phyloP scores from a whole-genome alignment of 2,888 invertebrate genomes.

The Stenchaetothrips biformis region DNA sequence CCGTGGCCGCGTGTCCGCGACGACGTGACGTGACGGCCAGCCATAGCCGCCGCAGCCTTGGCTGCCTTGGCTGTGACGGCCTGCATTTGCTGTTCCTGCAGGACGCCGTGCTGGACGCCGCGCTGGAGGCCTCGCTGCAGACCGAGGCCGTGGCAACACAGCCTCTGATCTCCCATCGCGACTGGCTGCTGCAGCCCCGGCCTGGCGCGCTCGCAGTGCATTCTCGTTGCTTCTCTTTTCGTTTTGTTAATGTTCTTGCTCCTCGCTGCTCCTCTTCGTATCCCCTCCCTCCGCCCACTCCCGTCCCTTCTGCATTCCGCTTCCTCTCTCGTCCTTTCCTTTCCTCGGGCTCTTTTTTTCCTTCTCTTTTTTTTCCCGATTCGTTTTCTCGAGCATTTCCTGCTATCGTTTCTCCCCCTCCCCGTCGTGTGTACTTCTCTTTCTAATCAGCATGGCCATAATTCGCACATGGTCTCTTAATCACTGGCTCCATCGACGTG shows the following conservation, averaged over 20 bases:
- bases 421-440: neutral
- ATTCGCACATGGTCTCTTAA: neutral
- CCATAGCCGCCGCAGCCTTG: neutral
- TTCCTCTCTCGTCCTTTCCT: neutral
- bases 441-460: neutral
- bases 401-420: neutral
- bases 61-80: neutral
- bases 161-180: too few species aligned
- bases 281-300: neutral
- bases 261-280: neutral
- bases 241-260: conserved; percentile 15
- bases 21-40: neutral
- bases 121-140: too few species aligned
- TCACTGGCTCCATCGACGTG: neutral
- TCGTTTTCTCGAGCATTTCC: conserved; percentile 18
- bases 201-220: neutral
- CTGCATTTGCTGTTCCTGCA: neutral
- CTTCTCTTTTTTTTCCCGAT: neutral
- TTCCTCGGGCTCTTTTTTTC: neutral
- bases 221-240: conserved; percentile 3
- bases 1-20: neutral
- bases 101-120: neutral
- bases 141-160: too few species aligned
- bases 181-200: too few species aligned
- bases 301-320: conserved; percentile 11